phyloP scores from a whole-genome alignment of 1,140 invertebrate genomes.

The Drosophila pachea region DNA sequence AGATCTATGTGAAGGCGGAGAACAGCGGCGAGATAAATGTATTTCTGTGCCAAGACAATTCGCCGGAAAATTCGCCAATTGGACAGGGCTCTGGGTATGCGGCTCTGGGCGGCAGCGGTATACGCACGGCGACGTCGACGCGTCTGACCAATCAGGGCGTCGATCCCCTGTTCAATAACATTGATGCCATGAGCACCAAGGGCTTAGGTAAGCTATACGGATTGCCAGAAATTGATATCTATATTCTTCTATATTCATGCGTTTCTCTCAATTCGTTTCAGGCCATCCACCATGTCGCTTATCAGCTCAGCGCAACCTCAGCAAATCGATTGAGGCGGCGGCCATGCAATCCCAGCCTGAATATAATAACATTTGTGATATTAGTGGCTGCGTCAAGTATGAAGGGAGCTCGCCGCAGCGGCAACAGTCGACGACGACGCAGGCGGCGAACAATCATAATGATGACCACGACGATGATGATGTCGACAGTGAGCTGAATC shows the following conservation, averaged over 20 bases:
- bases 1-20: conserved; percentile 92
- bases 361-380: conserved; percentile 74
- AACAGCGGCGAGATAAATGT: conserved; percentile 93
- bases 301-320: conserved; percentile 77
- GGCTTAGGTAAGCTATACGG: conserved; percentile 46
- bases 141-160: conserved; percentile 59
- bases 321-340: conserved; percentile 74
- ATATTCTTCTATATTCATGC: too few relatives aligned
- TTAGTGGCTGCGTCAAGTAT: conserved; percentile 53
- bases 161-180: conserved; percentile 77
- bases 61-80: conserved; percentile 79
- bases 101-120: conserved; percentile 53
- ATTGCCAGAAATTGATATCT: too few relatives aligned
- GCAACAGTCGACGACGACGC: conserved; percentile 42
- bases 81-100: conserved; percentile 37
- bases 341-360: conserved; percentile 73
- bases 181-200: conserved; percentile 70
- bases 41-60: conserved; percentile 90
- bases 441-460: conserved; percentile 31
- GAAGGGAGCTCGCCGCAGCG: conserved; percentile 39
- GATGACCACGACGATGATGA: conserved; percentile 56
- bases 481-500: conserved; percentile 60
- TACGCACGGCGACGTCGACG: conserved; percentile 69
- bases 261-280: conserved; percentile 4
- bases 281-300: conserved; percentile 56